Evolutionary conservation across 2,113 vertebrate genomes (phyloP).

Genomic region (Lophotis ruficrista): DNA sequence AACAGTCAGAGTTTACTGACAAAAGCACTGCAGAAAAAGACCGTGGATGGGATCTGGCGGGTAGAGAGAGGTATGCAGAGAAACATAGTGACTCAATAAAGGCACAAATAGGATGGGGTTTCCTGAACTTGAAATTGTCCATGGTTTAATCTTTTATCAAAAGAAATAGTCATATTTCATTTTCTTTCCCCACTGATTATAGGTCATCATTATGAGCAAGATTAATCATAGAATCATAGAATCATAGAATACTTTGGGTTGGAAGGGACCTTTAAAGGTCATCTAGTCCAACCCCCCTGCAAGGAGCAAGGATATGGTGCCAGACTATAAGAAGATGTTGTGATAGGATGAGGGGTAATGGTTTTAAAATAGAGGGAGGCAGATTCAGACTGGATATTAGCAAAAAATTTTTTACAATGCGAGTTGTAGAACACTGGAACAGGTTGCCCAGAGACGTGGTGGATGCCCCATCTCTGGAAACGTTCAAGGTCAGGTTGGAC

Average conservation of each 20-base stretch:
- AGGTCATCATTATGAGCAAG: not conserved
- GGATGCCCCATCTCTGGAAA: too few relatives aligned
- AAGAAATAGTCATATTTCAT: not conserved
- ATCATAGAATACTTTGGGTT: too few relatives aligned
- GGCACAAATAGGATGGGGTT: not conserved
- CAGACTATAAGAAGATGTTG: not conserved
- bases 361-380: too few relatives aligned
- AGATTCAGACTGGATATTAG: too few relatives aligned
- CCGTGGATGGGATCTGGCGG: fast-evolving
- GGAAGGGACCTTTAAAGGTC: too few relatives aligned
- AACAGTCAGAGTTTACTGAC: not conserved
- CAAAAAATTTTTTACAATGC: too few relatives aligned
- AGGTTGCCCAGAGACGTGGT: too few relatives aligned
- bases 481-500: too few relatives aligned
- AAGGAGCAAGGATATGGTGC: too few relatives aligned
- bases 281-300: too few relatives aligned
- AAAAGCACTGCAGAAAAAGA: not conserved
- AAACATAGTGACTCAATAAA: not conserved
- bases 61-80: not conserved
- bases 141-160: not conserved
- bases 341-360: too few relatives aligned
- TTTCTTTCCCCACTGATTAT: not conserved
- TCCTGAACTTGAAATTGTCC: not conserved
- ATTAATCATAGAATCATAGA: not conserved
- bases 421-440: too few relatives aligned